phyloP scores from a whole-genome alignment of 1,140 invertebrate species.

The Metaphire vulgaris region DNA sequence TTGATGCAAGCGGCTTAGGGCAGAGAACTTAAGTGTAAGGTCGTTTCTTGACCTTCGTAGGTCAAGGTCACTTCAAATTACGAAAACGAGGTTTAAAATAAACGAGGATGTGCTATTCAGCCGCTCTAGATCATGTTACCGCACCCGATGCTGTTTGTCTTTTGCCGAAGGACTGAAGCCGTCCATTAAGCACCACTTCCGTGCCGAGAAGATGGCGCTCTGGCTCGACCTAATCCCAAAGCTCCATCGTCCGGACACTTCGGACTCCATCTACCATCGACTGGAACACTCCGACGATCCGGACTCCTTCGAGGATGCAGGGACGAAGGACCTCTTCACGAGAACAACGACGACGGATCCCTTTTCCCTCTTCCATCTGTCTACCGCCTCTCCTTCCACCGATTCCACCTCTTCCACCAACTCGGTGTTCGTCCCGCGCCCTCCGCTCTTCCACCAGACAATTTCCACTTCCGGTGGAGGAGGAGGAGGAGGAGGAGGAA shows the following conservation, averaged over 20 bases:
- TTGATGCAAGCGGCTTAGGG: too few relatives aligned
- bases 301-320: slow-evolving; percentile 39
- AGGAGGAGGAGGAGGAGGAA: neutral
- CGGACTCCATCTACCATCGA: slow-evolving; percentile 76
- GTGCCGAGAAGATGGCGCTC: slow-evolving; percentile 88
- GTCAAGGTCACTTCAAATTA: too few relatives aligned
- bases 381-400: neutral
- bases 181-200: slow-evolving; percentile 78
- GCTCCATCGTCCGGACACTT: slow-evolving; percentile 69
- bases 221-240: slow-evolving; percentile 93
- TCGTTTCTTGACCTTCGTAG: too few relatives aligned
- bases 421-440: neutral
- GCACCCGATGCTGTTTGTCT: too few relatives aligned
- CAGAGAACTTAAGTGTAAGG: too few relatives aligned
- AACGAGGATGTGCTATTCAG: too few relatives aligned
- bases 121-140: too few relatives aligned
- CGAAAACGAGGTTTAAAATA: too few relatives aligned
- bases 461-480: too few relatives aligned
- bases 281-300: slow-evolving; percentile 59
- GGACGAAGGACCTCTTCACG: slow-evolving; percentile 21
- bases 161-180: slow-evolving; percentile 32
- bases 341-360: neutral
- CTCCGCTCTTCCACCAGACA: neutral
- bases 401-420: neutral
- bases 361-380: too few relatives aligned